These are phyloP conservation scores for Ennomos erosarius DNA, from an alignment of 2,888 invertebrate genomes.

Conservation along the genomic window DNA sequence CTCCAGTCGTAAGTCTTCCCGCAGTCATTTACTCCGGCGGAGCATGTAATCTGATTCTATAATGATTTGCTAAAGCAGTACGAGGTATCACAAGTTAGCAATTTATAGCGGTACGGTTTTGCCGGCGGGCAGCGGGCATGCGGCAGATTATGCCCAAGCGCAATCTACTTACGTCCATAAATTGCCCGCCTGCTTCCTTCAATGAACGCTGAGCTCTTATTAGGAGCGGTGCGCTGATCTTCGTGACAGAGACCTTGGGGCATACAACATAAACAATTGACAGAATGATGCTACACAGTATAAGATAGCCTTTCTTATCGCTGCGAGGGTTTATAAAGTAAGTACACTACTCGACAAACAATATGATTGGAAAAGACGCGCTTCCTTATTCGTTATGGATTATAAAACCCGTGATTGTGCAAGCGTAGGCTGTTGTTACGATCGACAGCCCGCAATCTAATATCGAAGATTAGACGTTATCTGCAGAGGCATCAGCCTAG, in stretches of 20 bases:
- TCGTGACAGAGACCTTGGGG: slow-evolving; percentile 57
- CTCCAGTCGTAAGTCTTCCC: slow-evolving; percentile 13
- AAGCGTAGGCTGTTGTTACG: slow-evolving; percentile 29
- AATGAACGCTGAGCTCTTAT: slow-evolving; percentile 63
- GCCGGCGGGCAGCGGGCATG: slow-evolving; percentile 47
- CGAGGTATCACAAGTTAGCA: slow-evolving; percentile 62
- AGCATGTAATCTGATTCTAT: slow-evolving; percentile 66
- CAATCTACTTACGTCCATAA: slow-evolving; percentile 77
- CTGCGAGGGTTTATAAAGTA: not conserved
- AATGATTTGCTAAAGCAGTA: slow-evolving; percentile 64
- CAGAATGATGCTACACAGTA: slow-evolving; percentile 35
- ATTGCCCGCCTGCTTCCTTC: slow-evolving; percentile 66
- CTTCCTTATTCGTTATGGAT: slow-evolving; percentile 20
- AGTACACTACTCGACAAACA: not conserved
- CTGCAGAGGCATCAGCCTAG: slow-evolving; percentile 33
- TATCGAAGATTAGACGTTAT: slow-evolving; percentile 34
- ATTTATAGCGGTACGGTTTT: slow-evolving; percentile 63
- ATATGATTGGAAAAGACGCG: slow-evolving; percentile 8
- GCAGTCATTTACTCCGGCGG: slow-evolving; percentile 16
- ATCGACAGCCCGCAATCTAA: slow-evolving; percentile 30
- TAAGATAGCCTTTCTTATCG: not conserved
- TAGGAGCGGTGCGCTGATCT: slow-evolving; percentile 49
- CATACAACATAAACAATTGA: slow-evolving; percentile 58
- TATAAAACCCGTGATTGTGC: slow-evolving; percentile 20
- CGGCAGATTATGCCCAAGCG: slow-evolving; percentile 59